Base-by-base conservation (phyloP, 2,797 vertebrate species). In the Betta splendens region DNA sequence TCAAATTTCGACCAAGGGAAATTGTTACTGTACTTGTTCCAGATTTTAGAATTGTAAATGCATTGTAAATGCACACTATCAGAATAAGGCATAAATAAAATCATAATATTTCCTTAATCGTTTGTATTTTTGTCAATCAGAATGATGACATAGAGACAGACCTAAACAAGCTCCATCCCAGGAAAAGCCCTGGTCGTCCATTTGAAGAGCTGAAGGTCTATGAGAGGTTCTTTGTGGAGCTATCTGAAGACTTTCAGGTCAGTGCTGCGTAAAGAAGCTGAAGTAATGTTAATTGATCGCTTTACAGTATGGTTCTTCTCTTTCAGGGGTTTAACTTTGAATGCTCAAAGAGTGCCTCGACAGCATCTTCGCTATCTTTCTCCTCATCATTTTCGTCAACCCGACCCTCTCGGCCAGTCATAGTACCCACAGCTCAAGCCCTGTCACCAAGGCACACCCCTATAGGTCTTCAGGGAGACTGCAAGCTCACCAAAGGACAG, bases 61-160 rank as follows among this genome's bases (percentile, higher is more conserved):
- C n/a, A n/a, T n/a, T n/a, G n/a, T n/a, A 33, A 4, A 17, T 23
- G 16, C 20, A 55, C 22, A 38, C 9, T 12, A 50, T 5, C 26
- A 42, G 23, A 6, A 15, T 9, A 33, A 46, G 11, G 36, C 33
- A 31, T n/a, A n/a, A n/a, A n/a, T n/a, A n/a, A n/a, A n/a, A n/a
- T 40, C 31, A 38, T 10, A 8, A 15, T 9, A 11, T 44, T 25
- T 23, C 33, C 3, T 28, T 26, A 5, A 17, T 7, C 70, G 5
- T 79, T 43, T 74, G 26, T 72, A 37, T 49, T 17, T n/a, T 20
- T 59, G 7, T 71, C 15, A 42, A 68, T 86, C 87, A 99, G 98
- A 98, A 98, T 77, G 95, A 98, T 52, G 98, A 99, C 86, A 98
- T 99, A 64, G 98, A 99, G 89, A 98, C 96, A 0, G 98, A 99